Evolutionary conservation across 2,113 vertebrate species (phyloP).

Genomic region (Hypanus sabinus): DNA sequence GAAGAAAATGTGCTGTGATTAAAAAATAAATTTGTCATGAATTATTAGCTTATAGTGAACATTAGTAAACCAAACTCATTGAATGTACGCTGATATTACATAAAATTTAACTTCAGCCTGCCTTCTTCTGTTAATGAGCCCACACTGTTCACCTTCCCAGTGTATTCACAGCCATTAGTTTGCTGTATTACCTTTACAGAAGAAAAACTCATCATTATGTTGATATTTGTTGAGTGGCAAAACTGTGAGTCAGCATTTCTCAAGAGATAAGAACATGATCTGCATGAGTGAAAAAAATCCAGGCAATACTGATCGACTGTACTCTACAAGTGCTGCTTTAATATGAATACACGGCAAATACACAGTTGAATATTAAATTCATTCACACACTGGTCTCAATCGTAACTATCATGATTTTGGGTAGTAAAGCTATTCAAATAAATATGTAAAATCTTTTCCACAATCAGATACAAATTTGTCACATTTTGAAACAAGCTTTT

Average conservation of each 20-base stretch:
- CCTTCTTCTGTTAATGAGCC: not conserved
- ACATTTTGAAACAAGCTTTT: not conserved
- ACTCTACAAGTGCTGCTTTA: not conserved
- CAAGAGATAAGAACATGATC: not conserved
- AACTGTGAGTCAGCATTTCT: not conserved
- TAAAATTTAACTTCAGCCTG: not conserved
- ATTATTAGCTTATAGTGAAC: not conserved
- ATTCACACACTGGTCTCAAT: not conserved
- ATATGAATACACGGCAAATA: not conserved
- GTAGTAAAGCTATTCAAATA: not conserved
- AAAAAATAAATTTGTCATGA: too few relatives aligned
- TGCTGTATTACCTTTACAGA: not conserved
- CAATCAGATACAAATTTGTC: not conserved
- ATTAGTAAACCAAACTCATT: not conserved
- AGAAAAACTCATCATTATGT: not conserved
- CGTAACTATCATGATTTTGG: not conserved
- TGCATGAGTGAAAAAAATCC: not conserved
- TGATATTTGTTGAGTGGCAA: conserved; percentile 10
- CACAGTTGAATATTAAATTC: not conserved
- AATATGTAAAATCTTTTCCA: not conserved
- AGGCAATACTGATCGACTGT: not conserved
- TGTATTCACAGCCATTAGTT: not conserved
- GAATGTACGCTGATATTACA: not conserved
- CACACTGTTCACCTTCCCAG: not conserved
- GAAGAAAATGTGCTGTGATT: not conserved